Percentiles rank a stretch among this genome's conserved stretches.
Evolutionary conservation across 2,797 vertebrate genomes (phyloP).

Genomic region (Ceyx erithaca): DNA sequence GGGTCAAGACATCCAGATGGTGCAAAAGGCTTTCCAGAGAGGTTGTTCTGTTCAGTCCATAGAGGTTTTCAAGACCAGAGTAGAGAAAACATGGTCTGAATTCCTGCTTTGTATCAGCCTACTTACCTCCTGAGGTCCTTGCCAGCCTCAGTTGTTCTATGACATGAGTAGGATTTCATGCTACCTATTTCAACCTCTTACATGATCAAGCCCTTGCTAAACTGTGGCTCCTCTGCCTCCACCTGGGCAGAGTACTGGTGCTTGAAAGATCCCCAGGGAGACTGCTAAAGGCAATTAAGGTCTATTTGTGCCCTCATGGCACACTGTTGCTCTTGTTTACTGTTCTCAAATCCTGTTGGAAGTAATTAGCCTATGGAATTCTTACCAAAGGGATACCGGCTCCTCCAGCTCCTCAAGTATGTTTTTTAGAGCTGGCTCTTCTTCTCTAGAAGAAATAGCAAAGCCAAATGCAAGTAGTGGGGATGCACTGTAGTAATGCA

Average conservation of each 20-base stretch:
- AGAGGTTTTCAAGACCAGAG: not conserved
- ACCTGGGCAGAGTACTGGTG: not conserved
- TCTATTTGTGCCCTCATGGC: not conserved
- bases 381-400: not conserved
- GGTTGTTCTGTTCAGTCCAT: not conserved
- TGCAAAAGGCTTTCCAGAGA: not conserved
- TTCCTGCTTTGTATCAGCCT: not conserved
- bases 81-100: not conserved
- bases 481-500: not conserved
- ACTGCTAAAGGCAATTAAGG: not conserved
- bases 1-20: not conserved
- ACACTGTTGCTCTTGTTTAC: not conserved
- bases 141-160: not conserved
- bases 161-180: not conserved
- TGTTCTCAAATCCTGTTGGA: not conserved
- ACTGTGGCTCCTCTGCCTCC: not conserved
- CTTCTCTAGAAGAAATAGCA: not conserved
- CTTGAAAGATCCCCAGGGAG: not conserved
- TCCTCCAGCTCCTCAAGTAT: not conserved
- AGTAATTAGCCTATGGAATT: not conserved
- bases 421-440: not conserved
- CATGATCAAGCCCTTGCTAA: not conserved
- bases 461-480: not conserved
- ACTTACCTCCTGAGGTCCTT: not conserved
- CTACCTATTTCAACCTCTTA: not conserved